Evolutionary conservation across 2,113 vertebrate species (phyloP).

Genomic region (Callionymus lyra): DNA sequence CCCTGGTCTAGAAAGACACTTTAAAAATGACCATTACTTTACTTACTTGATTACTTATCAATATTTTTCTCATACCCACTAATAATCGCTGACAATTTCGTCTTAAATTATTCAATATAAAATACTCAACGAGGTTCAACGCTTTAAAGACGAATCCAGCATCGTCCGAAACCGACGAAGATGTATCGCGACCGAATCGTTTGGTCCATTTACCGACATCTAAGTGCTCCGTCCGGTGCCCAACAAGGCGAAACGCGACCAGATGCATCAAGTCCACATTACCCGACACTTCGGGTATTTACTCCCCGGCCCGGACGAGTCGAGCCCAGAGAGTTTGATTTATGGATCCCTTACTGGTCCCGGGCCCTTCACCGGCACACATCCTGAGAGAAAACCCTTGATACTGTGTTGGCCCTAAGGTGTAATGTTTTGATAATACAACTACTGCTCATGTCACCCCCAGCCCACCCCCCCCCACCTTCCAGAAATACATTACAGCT

Average conservation of each 20-base stretch:
- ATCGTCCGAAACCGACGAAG: too few species aligned
- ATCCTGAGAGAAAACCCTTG: constrained; percentile 87
- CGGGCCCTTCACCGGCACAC: constrained; percentile 65
- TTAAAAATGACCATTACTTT: too few species aligned
- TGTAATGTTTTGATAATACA: constrained; percentile 98
- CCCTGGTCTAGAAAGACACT: too few species aligned
- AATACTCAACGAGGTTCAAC: too few species aligned
- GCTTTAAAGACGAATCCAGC: too few species aligned
- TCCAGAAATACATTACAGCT: constrained; percentile 85
- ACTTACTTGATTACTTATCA: too few species aligned
- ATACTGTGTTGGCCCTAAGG: constrained; percentile 87
- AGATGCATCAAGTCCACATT: constrained; percentile 56
- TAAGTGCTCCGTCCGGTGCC: constrained; percentile 48
- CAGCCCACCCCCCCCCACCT: constrained; percentile 68
- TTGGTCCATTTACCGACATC: constrained; percentile 68
- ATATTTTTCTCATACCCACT: too few species aligned
- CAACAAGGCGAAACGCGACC: constrained; percentile 43
- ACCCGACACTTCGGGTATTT: constrained; percentile 70
- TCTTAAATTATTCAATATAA: too few species aligned
- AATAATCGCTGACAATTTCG: too few species aligned
- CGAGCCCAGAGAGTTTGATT: constrained; percentile 83
- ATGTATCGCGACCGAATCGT: constrained; percentile 68
- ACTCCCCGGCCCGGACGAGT: constrained; percentile 81
- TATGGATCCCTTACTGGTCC: constrained; percentile 83
- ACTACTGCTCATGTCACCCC: constrained; percentile 89